Evolutionary conservation across 1,140 invertebrate genomes (phyloP).

Genomic region (Chionoecetes opilio): DNA sequence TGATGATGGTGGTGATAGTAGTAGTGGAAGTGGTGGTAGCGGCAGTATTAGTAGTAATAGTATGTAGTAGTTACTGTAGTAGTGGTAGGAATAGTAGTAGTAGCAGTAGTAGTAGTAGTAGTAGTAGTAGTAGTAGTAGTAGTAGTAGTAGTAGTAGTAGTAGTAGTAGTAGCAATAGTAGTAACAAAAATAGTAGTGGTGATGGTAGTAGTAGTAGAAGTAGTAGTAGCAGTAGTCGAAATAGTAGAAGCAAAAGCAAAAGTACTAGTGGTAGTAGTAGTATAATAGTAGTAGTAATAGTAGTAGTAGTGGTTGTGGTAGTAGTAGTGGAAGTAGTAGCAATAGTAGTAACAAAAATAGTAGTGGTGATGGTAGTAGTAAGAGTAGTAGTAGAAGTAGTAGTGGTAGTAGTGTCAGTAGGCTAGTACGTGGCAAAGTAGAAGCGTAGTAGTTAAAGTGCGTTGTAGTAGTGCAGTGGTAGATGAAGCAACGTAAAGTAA

Average conservation of each 20-base stretch:
- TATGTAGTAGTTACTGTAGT: too few relatives aligned
- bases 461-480: too few relatives aligned
- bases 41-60: background rate
- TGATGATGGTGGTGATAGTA: background rate
- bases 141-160: slow-evolving; percentile 42
- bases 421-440: too few relatives aligned
- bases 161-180: background rate
- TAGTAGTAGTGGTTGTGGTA: background rate
- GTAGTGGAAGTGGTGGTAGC: background rate
- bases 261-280: slow-evolving; percentile 45
- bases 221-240: slow-evolving; percentile 43
- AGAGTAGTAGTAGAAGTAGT: background rate
- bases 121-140: slow-evolving; percentile 32
- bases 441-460: too few relatives aligned
- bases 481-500: too few relatives aligned
- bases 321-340: too few relatives aligned
- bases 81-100: background rate
- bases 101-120: slow-evolving; percentile 39
- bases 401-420: background rate
- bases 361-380: background rate
- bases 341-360: background rate
- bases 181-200: background rate
- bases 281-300: slow-evolving; percentile 51
- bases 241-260: slow-evolving; percentile 35
- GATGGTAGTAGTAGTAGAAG: slow-evolving; percentile 36